phyloP scores from a whole-genome alignment of 2,113 vertebrate species.

The Pomatorhinus ruficollis region DNA sequence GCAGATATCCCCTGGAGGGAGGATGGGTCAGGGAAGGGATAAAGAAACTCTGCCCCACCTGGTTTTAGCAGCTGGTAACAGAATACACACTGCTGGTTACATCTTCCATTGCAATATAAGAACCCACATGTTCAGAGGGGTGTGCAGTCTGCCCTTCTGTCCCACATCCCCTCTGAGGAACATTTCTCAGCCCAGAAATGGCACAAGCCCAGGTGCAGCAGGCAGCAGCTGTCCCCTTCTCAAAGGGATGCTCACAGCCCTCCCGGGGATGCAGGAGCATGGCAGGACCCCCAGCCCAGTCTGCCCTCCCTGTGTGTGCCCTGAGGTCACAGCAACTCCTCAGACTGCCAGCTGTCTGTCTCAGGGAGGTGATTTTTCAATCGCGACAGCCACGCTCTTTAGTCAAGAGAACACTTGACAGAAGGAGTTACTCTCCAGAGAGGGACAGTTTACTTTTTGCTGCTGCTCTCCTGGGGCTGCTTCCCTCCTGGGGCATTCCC shows the following conservation, averaged over 20 bases:
- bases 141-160: neutral
- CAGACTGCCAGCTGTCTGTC: neutral
- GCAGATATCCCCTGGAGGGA: neutral
- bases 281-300: neutral
- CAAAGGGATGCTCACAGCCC: neutral
- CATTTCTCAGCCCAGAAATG: neutral
- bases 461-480: neutral
- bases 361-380: neutral
- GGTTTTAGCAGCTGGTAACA: neutral
- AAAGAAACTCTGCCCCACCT: neutral
- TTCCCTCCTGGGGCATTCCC: neutral
- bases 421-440: neutral
- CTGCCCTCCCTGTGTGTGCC: neutral
- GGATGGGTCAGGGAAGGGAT: neutral
- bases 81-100: neutral
- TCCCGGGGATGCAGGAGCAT: rapidly evolving
- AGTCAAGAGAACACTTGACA: neutral
- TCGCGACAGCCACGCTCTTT: neutral
- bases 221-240: neutral
- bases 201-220: neutral
- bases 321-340: neutral
- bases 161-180: neutral
- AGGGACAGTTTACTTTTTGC: neutral
- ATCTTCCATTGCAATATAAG: neutral
- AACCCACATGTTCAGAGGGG: neutral